Evolutionary conservation across 2,797 vertebrate species (phyloP).

Genomic region (Hypotaenidia okinawae): DNA sequence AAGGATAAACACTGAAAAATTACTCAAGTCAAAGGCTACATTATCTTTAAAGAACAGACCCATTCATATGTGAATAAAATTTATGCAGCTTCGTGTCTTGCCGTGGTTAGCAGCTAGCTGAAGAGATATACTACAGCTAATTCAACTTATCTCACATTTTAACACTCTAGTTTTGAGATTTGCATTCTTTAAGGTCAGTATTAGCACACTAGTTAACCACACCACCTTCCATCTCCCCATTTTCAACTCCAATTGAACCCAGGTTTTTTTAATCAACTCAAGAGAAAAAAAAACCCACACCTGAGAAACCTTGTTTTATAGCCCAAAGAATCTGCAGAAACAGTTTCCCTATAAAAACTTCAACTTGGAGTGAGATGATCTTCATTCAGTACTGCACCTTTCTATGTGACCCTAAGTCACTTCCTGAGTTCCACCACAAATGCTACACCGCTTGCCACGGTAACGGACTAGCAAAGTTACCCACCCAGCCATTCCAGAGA

Average conservation of each 20-base stretch:
- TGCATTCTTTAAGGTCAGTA: neutral
- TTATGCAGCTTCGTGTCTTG: neutral
- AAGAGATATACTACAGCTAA: neutral
- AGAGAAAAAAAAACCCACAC: neutral
- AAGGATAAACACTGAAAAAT: neutral
- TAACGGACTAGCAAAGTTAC: neutral
- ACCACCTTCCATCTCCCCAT: neutral
- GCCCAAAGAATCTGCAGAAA: neutral
- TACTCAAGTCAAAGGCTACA: neutral
- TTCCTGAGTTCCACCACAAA: neutral
- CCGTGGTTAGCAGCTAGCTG: neutral
- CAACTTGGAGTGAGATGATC: neutral
- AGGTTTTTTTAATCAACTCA: neutral
- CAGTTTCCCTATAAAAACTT: neutral
- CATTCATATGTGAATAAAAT: neutral
- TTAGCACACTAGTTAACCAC: neutral
- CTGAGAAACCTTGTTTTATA: neutral
- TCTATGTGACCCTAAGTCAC: accelerated
- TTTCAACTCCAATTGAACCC: neutral
- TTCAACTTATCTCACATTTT: neutral
- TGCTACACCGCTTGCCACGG: neutral
- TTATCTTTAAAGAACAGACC: neutral
- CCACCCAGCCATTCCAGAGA: neutral
- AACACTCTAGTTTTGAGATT: neutral
- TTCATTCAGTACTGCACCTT: neutral